Conservation (phyloP, 2,888 invertebrate genomes). For the Dascillus cervinus region DNA sequence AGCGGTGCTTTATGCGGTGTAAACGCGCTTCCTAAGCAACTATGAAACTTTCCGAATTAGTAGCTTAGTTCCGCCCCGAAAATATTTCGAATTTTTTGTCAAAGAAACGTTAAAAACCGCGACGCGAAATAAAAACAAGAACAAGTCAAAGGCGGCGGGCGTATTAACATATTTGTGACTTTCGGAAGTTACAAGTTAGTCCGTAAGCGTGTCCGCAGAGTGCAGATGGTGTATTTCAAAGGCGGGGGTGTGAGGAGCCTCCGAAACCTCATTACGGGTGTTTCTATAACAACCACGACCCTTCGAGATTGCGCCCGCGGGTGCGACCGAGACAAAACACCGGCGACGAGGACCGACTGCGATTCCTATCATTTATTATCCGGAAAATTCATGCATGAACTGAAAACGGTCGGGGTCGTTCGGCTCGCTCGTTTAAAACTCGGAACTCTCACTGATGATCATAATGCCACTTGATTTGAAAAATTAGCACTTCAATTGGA, state of each 20-base stretch:
- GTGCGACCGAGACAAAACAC: slow-evolving; percentile 19
- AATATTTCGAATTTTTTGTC: too few species aligned
- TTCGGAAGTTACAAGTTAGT: slow-evolving; percentile 19
- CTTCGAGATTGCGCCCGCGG: slow-evolving; percentile 27
- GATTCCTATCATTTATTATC: slow-evolving; percentile 30
- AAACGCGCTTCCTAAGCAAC: too few species aligned
- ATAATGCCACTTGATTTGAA: too few species aligned
- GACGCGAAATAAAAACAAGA: too few species aligned
- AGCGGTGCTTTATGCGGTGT: too few species aligned
- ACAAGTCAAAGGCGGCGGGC: slow-evolving; percentile 6
- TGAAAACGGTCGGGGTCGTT: slow-evolving; percentile 22
- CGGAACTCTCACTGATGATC: too few species aligned
- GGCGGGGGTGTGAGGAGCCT: slow-evolving; percentile 19
- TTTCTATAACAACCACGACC: slow-evolving; percentile 34
- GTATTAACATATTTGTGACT: slow-evolving; percentile 23
- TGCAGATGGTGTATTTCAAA: slow-evolving; percentile 24
- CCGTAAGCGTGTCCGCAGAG: slow-evolving; percentile 20
- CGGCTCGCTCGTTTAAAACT: slow-evolving; percentile 9
- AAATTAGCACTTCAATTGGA: too few species aligned
- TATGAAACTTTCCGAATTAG: too few species aligned
- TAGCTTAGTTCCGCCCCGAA: too few species aligned
- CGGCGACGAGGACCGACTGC: slow-evolving; percentile 21
- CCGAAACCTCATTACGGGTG: slow-evolving; percentile 33
- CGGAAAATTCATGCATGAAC: slow-evolving; percentile 30
- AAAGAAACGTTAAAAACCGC: too few species aligned